Evolutionary conservation across 2,888 invertebrate species (phyloP), one percentile per base, ranked within the genome.

Genomic region (Macrophya annulata): DNA sequence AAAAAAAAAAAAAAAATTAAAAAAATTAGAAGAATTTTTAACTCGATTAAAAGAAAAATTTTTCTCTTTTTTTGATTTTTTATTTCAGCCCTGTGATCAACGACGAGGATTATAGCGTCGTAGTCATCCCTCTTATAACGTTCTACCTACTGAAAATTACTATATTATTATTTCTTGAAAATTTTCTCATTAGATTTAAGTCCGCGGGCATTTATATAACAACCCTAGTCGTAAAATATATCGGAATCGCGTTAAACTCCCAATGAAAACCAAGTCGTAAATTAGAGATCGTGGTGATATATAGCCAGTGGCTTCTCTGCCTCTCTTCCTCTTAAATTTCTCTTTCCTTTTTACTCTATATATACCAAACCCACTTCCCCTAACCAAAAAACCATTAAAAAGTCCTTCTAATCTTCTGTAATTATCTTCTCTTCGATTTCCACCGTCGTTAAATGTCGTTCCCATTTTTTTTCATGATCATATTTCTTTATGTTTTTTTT

Each of bases 391-490:
- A 31, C n/a, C 45, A 71, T 71, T 71, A 48, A 84, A 71, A 71
- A 84, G 31, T 84, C 84, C 45, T 71, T 72, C 37, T 84, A 84
- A 84, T 55, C 72, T 72, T 12, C 12, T 48, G 72, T 84, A 84
- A 84, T 84, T 84, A 84, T 84, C 84, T 84, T 51, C 68, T n/a
- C 68, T 31, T 51, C 84, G 84, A 71, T 71, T 84, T 25, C 40
- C 31, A n/a, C 31, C 72, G 84, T 68, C 72, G 72, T 84, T 84
- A 71, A 48, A 8, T 84, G 48, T 84, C 17, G 31, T n/a, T 65
- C 43, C 25, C 77, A 15, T 51, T 72, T 43, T 31, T 77, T 77
- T 37, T 76, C 76, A 74, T 74, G 71, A 71, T 31, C 37, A 71
- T 71, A 71, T 37, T n/a, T 40, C 71, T 40, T 21, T 72, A 21